Conservation (phyloP, 2,888 invertebrate genomes). For the Lasioglossum morio region DNA sequence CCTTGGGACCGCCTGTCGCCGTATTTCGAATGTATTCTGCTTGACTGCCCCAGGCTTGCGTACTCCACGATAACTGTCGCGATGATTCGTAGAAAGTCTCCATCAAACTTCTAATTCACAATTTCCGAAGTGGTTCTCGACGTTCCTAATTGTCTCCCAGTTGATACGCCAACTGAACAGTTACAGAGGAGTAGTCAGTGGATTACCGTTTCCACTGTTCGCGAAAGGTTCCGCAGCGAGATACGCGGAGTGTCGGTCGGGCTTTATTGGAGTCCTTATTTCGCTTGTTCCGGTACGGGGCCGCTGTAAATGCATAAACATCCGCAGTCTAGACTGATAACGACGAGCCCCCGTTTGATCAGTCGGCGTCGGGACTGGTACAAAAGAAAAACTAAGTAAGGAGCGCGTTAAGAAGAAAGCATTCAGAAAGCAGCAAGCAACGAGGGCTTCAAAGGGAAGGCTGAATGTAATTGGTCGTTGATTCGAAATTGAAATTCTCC, state of each 20-base stretch:
- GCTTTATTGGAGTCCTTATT: not conserved
- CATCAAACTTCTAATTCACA: too few species aligned
- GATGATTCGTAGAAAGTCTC: too few species aligned
- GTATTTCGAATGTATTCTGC: too few species aligned
- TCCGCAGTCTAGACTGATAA: slow-evolving; percentile 11
- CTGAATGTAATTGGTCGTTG: slow-evolving; percentile 4
- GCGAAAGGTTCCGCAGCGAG: too few species aligned
- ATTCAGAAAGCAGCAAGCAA: not conserved
- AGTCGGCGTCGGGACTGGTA: not conserved
- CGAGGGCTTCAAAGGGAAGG: not conserved
- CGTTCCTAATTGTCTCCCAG: too few species aligned
- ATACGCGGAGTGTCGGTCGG: not conserved
- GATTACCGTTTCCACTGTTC: too few species aligned
- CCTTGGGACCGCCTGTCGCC: too few species aligned
- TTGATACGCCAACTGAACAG: too few species aligned
- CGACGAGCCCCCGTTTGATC: slow-evolving; percentile 8
- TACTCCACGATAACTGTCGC: too few species aligned
- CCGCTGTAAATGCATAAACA: slow-evolving; percentile 2
- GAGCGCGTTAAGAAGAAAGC: not conserved
- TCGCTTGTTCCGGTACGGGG: not conserved
- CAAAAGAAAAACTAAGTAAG: not conserved
- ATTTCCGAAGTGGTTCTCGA: too few species aligned
- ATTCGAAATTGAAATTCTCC: not conserved
- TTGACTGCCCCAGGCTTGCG: too few species aligned
- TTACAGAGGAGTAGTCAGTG: too few species aligned